Conservation (phyloP, 1,140 invertebrate genomes). For the Sycophila sp. region DNA sequence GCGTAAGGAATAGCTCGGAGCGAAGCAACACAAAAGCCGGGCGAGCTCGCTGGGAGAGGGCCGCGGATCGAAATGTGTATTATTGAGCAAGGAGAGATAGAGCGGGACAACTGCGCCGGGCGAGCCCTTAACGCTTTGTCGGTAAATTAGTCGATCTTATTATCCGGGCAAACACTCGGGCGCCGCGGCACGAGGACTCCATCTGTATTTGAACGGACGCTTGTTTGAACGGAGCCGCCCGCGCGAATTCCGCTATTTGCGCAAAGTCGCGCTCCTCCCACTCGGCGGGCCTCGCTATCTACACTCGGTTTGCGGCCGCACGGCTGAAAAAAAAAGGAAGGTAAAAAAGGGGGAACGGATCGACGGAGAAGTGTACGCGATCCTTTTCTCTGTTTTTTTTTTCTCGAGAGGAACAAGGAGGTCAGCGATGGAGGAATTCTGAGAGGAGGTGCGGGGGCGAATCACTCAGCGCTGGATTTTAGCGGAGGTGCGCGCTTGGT, state of each 20-base stretch:
- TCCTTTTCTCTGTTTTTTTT: background rate
- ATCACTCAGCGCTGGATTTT: slow-evolving; percentile 2
- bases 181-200: slow-evolving; percentile 49
- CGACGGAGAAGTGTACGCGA: slow-evolving; percentile 41
- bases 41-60: background rate
- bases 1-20: too few relatives aligned
- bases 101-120: slow-evolving; percentile 15
- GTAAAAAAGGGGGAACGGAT: background rate
- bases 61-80: background rate
- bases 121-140: slow-evolving; percentile 47
- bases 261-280: slow-evolving; percentile 55
- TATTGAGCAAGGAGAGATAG: background rate
- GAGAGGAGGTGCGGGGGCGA: background rate
- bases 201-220: slow-evolving; percentile 64
- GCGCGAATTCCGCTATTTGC: slow-evolving; percentile 66
- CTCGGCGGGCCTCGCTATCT: slow-evolving; percentile 40
- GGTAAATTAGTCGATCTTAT: slow-evolving; percentile 65
- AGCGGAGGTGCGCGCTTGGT: slow-evolving; percentile 40
- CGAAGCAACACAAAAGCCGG: too few relatives aligned
- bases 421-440: background rate
- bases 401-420: background rate
- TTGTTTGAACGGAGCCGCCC: slow-evolving; percentile 59
- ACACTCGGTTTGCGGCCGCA: background rate
- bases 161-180: slow-evolving; percentile 57
- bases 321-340: background rate